A percentile compares a stretch with the other conserved stretches of the same genome.
These are phyloP conservation scores for Eutrigla gurnardus DNA, from an alignment of 2,797 vertebrate genomes.

Conservation along the genomic window DNA sequence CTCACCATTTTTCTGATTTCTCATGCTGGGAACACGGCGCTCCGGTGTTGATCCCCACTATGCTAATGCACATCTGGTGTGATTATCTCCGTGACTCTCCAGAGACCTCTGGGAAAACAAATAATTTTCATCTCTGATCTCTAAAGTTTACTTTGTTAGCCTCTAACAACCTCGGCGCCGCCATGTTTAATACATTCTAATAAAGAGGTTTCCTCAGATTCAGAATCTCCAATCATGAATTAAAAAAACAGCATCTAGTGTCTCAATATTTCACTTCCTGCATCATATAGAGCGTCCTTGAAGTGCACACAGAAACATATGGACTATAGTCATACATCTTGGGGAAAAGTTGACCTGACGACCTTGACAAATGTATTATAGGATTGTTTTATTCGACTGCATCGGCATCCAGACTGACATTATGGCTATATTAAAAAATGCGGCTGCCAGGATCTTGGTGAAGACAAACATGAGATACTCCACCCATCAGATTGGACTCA, in stretches of 20 bases:
- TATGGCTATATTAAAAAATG: conserved; percentile 7
- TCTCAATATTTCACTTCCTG: neutral
- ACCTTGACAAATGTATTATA: too few species aligned
- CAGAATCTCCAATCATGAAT: too few species aligned
- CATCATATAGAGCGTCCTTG: neutral
- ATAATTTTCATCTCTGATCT: conserved; percentile 18
- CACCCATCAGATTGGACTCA: conserved; percentile 8
- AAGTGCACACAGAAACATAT: neutral
- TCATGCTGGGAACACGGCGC: conserved; percentile 12
- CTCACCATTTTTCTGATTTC: conserved; percentile 9
- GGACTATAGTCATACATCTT: neutral
- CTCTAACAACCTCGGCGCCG: conserved; percentile 9
- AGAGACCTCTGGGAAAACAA: conserved; percentile 30
- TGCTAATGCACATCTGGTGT: conserved; percentile 66
- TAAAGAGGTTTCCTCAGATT: conserved; percentile 12
- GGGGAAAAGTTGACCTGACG: neutral
- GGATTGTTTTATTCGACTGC: neutral
- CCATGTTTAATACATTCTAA: conserved; percentile 19
- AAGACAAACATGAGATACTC: conserved; percentile 22
- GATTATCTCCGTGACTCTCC: conserved; percentile 42
- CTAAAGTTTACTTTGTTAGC: conserved; percentile 38
- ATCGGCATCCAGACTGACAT: neutral
- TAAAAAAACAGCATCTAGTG: neutral
- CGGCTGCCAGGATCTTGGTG: conserved; percentile 9
- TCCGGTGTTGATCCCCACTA: conserved; percentile 34